Evolutionary conservation across 2,797 vertebrate genomes (phyloP), one percentile per base, ranked within the genome.

Genomic region (Lindbergichthys nudifrons): DNA sequence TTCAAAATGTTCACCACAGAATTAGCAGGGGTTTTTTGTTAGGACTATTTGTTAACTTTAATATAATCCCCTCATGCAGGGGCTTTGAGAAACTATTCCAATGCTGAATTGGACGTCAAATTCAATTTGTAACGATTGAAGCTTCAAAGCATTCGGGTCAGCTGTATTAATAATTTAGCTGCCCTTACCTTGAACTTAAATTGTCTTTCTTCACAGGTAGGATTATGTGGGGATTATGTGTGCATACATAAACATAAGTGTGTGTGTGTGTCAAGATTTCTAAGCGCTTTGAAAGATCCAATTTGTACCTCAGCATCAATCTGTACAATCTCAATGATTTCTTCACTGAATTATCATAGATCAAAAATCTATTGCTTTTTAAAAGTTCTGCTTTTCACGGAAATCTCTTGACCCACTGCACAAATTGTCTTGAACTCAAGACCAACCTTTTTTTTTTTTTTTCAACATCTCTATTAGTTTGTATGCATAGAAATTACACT

Each of bases 171-270:
- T 45, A 45, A 26, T 19, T 45, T 60, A 23, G 58, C 42, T 26
- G 58, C 51, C 64, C 51, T 65, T 70, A 13, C 57, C 10, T 62
- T 69, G 60, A 77, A 67, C 64, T 60, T 48, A 26, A 72, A 65
- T 46, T 51, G 62, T 60, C 41, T 50, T 48, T 47, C 15, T 67
- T 65, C 14, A 67, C 57, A 59, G n/a, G 41, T 26, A 36, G 36
- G 63, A 19, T 63, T 63, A 54, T 72, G 59, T 79, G 57, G 13
- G 13, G 71, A 76, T 73, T 64, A 63, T 73, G 36, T 45, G 21
- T 59, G 19, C 19, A 63, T 46, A 46, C 45, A 65, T 73, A 57
- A 73, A n/a, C 16, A 42, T 72, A 50, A 64, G n/a, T 62, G 18
- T 52, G 32, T 64, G n/a, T 50, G 36, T 62, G n/a, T 19, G 5